phyloP scores from a whole-genome alignment of 2,113 vertebrate species.

The Phalacrocorax carbo region DNA sequence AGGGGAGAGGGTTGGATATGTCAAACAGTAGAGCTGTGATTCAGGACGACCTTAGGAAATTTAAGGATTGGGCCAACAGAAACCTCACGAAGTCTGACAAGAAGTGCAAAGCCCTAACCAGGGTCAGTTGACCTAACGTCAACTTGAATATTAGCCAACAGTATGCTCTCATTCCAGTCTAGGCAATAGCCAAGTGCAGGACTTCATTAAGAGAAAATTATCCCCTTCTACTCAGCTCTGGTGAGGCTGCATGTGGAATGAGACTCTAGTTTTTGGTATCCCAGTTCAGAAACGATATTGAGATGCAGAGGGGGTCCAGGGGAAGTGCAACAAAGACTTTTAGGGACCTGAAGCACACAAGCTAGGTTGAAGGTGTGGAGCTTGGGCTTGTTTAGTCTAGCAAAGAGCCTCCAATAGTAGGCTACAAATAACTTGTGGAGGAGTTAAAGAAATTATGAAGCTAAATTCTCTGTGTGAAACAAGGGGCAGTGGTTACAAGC shows the following conservation, averaged over 20 bases:
- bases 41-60: background rate
- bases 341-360: background rate
- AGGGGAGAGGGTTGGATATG: background rate
- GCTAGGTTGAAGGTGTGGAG: background rate
- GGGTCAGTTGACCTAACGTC: background rate
- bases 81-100: background rate
- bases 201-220: background rate
- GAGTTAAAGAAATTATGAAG: background rate
- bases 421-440: background rate
- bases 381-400: background rate
- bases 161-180: background rate
- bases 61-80: background rate
- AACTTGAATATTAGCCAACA: background rate
- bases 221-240: background rate
- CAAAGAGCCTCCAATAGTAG: background rate
- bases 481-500: background rate
- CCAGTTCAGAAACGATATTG: background rate
- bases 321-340: background rate
- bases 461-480: background rate
- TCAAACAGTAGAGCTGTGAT: background rate
- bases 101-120: background rate
- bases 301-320: background rate
- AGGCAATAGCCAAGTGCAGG: background rate
- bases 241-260: background rate
- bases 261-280: background rate